Base-by-base conservation (phyloP, 2,113 vertebrate species). In the Halcyon malimbica region DNA sequence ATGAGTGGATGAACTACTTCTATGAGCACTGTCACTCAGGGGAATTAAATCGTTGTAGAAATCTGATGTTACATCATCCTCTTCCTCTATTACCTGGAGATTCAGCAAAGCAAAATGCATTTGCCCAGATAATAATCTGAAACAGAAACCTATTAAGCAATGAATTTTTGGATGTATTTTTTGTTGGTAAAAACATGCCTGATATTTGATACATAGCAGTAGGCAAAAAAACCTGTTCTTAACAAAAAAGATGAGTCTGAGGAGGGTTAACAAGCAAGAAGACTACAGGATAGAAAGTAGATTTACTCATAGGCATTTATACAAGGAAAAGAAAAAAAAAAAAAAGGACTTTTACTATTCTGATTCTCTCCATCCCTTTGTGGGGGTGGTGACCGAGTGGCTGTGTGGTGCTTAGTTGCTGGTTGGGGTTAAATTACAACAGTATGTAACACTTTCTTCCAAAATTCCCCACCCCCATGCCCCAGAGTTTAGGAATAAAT, bases 21-120 rank as follows among this genome's bases (percentile, higher is more conserved):
- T 0, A 50, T 74, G 28, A 65, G 15, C 8, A 21, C 25, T 57
- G 0, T 85, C 23, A 76, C 42, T 75, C 54, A 98, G 26, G 15
- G 73, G 8, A 70, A 73, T 97, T 93, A 98, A 96, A 81, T 98
- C 96, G 0, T 69, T 87, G 37, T 98, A 98, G 91, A 98, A 98
- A 31, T 97, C 90, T n/a, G 98, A 96, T 63, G 80, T 41, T 35
- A 98, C 96, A 31, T 98, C 98, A 78, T 98, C 98, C 70, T 98
- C 98, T 86, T 98, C n/a, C 68, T 94, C 73, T 87, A 96, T 97
- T 60, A 98, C 98, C 99, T 99, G 93, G 17, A 51, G 42, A 94
- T 86, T 90, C 76, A 93, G 9, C 75, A 91, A 82, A 96, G 21
- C 42, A 90, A 94, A 91, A 51, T 11, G 4, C 4, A 29, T 87